Base-by-base conservation (phyloP, 2,797 vertebrate genomes). In the Chaetodon trifasciatus region DNA sequence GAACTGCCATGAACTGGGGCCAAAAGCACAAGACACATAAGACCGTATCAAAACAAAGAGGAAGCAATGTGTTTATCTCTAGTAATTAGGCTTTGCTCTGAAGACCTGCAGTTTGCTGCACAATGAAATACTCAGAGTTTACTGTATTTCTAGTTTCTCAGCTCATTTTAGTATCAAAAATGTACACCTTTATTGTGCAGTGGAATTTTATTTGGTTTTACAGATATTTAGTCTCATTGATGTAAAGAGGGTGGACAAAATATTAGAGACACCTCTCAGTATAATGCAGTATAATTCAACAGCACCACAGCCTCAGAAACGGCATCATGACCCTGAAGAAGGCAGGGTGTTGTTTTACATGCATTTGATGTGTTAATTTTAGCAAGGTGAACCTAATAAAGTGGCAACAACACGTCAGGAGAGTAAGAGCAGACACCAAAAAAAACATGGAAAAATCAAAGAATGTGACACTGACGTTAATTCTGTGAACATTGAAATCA, bases 401-500 rank as follows among this genome's bases (percentile, higher is more conserved):
- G 32, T 67, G 32, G 2, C 47, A 8, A 23, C 10, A 37, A 19
- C 4, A 32, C 28, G 3, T 52, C 3, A 13, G 50, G 1, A 4
- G 28, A 32, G 28, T 32, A 32, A 32, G 28, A 32, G 28, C 28
- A 32, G 28, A 32, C 28, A 32, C 28, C 28, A 32, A 4, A 32
- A 3, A 3, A 3, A 32, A 32, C 28, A 32, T 32, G 28, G 28
- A 32, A 32, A 4, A 32, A 32, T 32, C 28, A 32, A 32, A 32
- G 28, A 32, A 32, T 32, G 28, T 32, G 28, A 32, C 28, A 32
- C 28, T 32, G 28, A 32, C 0, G 28, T 2, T 32, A 32, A 32
- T 4, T 32, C 28, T 32, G 28, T 32, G 4, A 32, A 12, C 17
- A 37, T 69, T 35, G 8, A 17, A 57, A 19, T 47, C 1, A 0